phyloP scores from a whole-genome alignment of 2,888 invertebrate species.

The Dione vanillae region DNA sequence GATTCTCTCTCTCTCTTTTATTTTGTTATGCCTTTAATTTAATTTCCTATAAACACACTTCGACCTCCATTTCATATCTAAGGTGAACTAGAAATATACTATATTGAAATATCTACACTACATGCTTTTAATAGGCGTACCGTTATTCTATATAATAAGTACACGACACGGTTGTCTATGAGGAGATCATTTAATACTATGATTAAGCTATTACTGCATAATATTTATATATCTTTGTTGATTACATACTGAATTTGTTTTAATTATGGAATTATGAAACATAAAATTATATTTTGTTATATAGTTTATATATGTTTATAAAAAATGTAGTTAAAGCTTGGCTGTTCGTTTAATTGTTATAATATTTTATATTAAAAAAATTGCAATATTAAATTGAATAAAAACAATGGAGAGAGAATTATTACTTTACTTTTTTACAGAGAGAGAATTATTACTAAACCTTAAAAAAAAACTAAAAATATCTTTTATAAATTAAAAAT shows the following conservation, averaged over 20 bases:
- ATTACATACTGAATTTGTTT: not conserved
- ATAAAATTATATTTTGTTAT: too few relatives aligned
- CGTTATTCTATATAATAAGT: slow-evolving; percentile 26
- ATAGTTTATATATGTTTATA: too few relatives aligned
- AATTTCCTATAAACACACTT: not conserved
- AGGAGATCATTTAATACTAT: slow-evolving; percentile 25
- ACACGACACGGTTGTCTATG: slow-evolving; percentile 6
- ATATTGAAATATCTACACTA: slow-evolving; percentile 24
- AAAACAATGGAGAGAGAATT: not conserved
- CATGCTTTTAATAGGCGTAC: slow-evolving; percentile 22
- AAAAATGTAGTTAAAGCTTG: not conserved
- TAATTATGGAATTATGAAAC: not conserved
- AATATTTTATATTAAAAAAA: too few relatives aligned
- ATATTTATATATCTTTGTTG: slow-evolving; percentile 4
- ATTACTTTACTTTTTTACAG: too few relatives aligned
- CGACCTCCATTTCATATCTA: slow-evolving; percentile 22
- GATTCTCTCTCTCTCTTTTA: too few relatives aligned
- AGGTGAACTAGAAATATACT: slow-evolving; percentile 26
- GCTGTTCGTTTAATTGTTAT: not conserved
- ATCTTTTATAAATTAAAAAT: slow-evolving; percentile 40
- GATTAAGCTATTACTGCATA: slow-evolving; percentile 5
- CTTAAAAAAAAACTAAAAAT: not conserved
- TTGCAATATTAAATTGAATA: not conserved
- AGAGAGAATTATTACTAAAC: too few relatives aligned
- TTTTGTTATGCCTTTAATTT: too few relatives aligned